Base-by-base conservation (phyloP, 1,140 invertebrate genomes). In the Aphis gossypii region DNA sequence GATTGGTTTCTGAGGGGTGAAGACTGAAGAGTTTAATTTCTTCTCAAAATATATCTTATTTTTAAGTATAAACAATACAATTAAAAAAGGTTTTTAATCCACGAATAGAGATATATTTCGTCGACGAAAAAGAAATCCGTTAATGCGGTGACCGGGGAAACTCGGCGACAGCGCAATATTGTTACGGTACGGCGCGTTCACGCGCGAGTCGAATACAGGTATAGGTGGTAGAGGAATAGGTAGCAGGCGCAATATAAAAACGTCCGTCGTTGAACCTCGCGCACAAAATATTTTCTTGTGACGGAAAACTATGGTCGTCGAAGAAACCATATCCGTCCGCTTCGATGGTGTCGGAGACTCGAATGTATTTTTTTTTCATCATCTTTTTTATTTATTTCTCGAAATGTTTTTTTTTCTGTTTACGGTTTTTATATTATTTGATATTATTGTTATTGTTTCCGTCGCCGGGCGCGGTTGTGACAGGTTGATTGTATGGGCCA, bases 401-500 rank as follows among this genome's bases (percentile, higher is more conserved):
- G 46, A 21, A 25, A 54, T 89, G n/a, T 54, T 89, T 48, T 51
- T 46, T 51, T 89, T 89, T 20, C 30, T 20, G 30, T 76, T 76
- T 76, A 76, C 60, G 30, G 60, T 76, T n/a, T 89, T 38, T 18
- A 44, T 82, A 44, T 56, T 20, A 60, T 82, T 76, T 38, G 20
- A 38, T 92, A 83, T 84, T 84, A 44, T 83, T 41, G 44, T 82
- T 84, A 41, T 82, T 44, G 44, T 93, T 20, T 48, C 30, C 46
- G 86, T 88, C 46, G 46, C 41, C 46, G 5, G 14, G 87, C 20
- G 9, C 7, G 48, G 51, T 88, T 84, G 21, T 92, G 91, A 92
- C 91, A 51, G 68, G 91, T 92, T 83, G 91, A 83, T 92, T 82
- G 91, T 46, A 46, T 76, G 18, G 54, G 20, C 38, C 56, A 83